These are phyloP conservation scores for Aethes cnicana DNA, from an alignment of 2,888 invertebrate species.

Conservation along the genomic window DNA sequence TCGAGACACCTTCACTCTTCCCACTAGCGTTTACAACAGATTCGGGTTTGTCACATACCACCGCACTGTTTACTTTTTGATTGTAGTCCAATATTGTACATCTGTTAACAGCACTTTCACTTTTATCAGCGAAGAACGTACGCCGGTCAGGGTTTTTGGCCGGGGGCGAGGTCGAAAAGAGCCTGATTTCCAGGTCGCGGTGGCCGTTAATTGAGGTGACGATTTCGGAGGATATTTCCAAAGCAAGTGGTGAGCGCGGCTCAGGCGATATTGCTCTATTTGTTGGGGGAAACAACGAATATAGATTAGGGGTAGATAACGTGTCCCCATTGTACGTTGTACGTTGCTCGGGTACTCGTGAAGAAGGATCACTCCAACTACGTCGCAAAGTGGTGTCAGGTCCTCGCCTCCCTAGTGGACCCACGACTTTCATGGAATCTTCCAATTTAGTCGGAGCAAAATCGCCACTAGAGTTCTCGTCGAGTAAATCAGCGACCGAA, in stretches of 20 bases:
- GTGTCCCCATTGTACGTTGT: slow-evolving; percentile 60
- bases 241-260: slow-evolving; percentile 69
- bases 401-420: slow-evolving; percentile 65
- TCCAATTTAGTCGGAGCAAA: slow-evolving; percentile 76
- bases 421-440: slow-evolving; percentile 78
- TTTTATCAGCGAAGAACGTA: slow-evolving; percentile 76
- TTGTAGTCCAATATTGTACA: slow-evolving; percentile 62
- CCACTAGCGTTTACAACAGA: slow-evolving; percentile 60
- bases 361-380: slow-evolving; percentile 85
- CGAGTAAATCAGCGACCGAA: slow-evolving; percentile 77
- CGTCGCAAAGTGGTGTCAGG: slow-evolving; percentile 77
- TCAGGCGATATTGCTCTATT: slow-evolving; percentile 68
- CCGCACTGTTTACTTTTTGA: slow-evolving; percentile 72
- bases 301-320: slow-evolving; percentile 72
- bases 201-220: slow-evolving; percentile 90
- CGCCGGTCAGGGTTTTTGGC: slow-evolving; percentile 70
- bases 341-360: slow-evolving; percentile 67
- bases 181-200: slow-evolving; percentile 89
- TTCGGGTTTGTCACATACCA: slow-evolving; percentile 64
- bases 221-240: slow-evolving; percentile 89
- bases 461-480: slow-evolving; percentile 75
- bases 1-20: slow-evolving; percentile 66
- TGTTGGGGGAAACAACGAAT: slow-evolving; percentile 73
- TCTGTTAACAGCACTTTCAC: slow-evolving; percentile 77
- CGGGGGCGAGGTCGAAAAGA: slow-evolving; percentile 85